Evolutionary conservation across 2,888 invertebrate genomes (phyloP).

Genomic region (Meiosimyza decipiens): DNA sequence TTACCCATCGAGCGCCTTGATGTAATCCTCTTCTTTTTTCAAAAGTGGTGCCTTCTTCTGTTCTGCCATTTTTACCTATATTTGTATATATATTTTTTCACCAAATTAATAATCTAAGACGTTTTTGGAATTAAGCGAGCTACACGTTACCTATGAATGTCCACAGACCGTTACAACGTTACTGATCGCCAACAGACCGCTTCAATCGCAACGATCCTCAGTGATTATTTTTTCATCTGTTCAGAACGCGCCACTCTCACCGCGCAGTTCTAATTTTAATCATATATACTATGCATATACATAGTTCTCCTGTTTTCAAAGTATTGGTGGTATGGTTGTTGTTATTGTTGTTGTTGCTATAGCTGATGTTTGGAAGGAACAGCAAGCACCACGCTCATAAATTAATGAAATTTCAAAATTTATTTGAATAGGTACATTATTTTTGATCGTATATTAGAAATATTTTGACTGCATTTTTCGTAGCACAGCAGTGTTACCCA

Average conservation of each 20-base stretch:
- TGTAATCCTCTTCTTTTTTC: slow-evolving; percentile 64
- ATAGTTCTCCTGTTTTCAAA: not conserved
- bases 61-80: slow-evolving; percentile 59
- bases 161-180: slow-evolving; percentile 60
- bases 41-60: slow-evolving; percentile 66
- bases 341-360: not conserved
- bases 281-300: not conserved
- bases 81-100: slow-evolving; percentile 35
- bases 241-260: slow-evolving; percentile 10
- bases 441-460: too few species aligned
- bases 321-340: not conserved
- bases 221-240: slow-evolving; percentile 49
- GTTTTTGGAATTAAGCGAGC: slow-evolving; percentile 11
- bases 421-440: too few species aligned
- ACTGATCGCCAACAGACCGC: slow-evolving; percentile 45
- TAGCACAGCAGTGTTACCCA: too few species aligned
- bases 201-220: slow-evolving; percentile 12
- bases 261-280: slow-evolving; percentile 38
- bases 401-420: too few species aligned
- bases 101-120: not conserved
- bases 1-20: slow-evolving; percentile 65
- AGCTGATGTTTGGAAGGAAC: too few species aligned
- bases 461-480: too few species aligned
- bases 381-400: too few species aligned
- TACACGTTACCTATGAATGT: slow-evolving; percentile 51